Evolutionary conservation across 2,113 vertebrate species (phyloP).

Genomic region (Mobula hypostoma): DNA sequence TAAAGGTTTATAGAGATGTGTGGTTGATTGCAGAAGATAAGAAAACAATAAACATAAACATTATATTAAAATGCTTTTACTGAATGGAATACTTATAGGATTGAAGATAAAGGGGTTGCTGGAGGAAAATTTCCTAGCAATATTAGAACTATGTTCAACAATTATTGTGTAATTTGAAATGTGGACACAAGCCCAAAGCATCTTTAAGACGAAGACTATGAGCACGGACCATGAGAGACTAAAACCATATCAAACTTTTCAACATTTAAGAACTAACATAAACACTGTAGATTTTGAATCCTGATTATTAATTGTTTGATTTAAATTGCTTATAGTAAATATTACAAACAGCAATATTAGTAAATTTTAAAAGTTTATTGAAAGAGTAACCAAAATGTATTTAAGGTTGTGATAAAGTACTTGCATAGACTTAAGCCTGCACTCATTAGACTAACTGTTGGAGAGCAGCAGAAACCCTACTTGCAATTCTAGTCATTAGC

Average conservation of each 20-base stretch:
- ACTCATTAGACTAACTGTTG: background rate
- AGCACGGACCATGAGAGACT: background rate
- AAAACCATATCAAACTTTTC: background rate
- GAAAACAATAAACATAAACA: background rate
- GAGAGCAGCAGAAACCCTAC: background rate
- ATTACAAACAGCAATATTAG: background rate
- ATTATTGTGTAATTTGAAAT: background rate
- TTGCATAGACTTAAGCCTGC: background rate
- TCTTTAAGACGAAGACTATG: background rate
- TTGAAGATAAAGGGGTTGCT: background rate
- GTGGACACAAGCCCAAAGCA: background rate
- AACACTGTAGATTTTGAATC: background rate
- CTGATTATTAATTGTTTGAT: background rate
- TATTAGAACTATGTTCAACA: background rate
- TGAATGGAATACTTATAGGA: background rate
- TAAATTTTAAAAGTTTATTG: background rate
- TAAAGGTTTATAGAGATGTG: background rate
- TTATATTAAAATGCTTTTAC: background rate
- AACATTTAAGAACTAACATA: too few relatives aligned
- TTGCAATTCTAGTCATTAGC: background rate
- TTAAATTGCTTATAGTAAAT: background rate
- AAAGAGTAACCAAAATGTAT: background rate
- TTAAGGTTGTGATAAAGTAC: background rate
- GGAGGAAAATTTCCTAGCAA: background rate
- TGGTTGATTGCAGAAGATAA: background rate